phyloP scores from a whole-genome alignment of 2,797 vertebrate species.

The Loriculus beryllinus region DNA sequence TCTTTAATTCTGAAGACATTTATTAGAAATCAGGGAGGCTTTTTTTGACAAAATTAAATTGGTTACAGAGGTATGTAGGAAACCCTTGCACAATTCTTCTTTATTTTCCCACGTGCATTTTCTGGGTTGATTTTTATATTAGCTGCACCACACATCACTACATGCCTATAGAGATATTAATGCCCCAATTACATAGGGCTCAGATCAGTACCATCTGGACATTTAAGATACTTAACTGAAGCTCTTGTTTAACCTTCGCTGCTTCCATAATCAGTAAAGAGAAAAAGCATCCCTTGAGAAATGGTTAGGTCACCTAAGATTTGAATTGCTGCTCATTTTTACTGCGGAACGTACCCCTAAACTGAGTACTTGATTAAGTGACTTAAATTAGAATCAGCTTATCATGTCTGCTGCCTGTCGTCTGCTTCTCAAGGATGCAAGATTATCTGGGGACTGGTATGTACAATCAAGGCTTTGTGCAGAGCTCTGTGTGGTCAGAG shows the following conservation, averaged over 20 bases:
- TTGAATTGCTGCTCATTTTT: conserved; percentile 22
- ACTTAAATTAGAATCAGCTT: neutral
- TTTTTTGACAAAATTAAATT: neutral
- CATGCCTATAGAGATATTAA: conserved; percentile 18
- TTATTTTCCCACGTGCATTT: conserved; percentile 20
- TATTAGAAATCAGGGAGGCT: neutral
- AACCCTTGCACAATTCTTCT: neutral
- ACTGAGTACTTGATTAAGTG: neutral
- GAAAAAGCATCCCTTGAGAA: conserved; percentile 43
- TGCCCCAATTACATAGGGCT: conserved; percentile 29
- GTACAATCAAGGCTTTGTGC: neutral
- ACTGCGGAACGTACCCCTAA: neutral
- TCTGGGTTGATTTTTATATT: conserved; percentile 29
- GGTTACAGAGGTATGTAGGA: neutral
- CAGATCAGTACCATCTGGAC: conserved; percentile 68
- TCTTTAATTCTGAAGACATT: neutral
- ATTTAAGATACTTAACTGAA: conserved; percentile 53
- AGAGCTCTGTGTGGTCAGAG: neutral
- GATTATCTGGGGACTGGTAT: neutral
- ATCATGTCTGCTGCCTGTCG: neutral
- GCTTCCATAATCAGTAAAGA: conserved; percentile 48
- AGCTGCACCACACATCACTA: neutral
- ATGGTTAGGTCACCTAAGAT: conserved; percentile 16
- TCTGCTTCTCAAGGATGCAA: neutral
- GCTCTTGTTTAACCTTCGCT: conserved; percentile 51